These are phyloP conservation scores for Microtus ochrogaster DNA, from an alignment of 2,113 vertebrate genomes.

Conservation along the genomic window DNA sequence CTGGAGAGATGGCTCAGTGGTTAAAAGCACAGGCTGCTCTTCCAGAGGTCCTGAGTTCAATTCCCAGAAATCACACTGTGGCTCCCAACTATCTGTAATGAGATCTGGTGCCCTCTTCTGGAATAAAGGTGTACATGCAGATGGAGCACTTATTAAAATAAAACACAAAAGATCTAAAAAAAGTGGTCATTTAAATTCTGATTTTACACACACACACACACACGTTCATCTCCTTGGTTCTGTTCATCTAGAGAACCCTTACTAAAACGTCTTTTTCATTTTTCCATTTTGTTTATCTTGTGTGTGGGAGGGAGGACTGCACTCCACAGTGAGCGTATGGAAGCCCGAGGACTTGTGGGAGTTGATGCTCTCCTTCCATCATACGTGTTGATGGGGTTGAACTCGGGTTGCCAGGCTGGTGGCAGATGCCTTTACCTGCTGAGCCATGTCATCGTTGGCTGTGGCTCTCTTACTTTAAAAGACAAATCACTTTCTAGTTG, in stretches of 20 bases:
- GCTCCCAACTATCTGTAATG: too few relatives aligned
- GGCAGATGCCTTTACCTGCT: not conserved
- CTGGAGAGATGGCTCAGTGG: too few relatives aligned
- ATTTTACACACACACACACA: not conserved
- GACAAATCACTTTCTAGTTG: not conserved
- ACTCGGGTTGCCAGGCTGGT: not conserved
- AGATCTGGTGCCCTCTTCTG: too few relatives aligned
- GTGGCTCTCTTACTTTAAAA: not conserved
- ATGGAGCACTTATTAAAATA: too few relatives aligned
- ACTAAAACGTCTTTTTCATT: not conserved
- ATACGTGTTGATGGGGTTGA: not conserved
- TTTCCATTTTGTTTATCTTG: not conserved
- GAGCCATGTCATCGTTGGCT: not conserved
- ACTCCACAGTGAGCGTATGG: not conserved
- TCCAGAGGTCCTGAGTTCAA: too few relatives aligned
- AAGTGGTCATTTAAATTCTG: not conserved
- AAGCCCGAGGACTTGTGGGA: not conserved
- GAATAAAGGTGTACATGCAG: too few relatives aligned
- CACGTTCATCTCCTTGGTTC: not conserved
- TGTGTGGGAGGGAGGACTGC: not conserved
- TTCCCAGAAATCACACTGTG: too few relatives aligned
- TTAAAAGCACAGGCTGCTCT: too few relatives aligned
- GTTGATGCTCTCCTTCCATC: not conserved
- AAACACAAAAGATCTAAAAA: too few relatives aligned
- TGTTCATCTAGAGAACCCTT: not conserved